phyloP scores from a whole-genome alignment of 1,140 invertebrate species.

The Danaus plexippus region DNA sequence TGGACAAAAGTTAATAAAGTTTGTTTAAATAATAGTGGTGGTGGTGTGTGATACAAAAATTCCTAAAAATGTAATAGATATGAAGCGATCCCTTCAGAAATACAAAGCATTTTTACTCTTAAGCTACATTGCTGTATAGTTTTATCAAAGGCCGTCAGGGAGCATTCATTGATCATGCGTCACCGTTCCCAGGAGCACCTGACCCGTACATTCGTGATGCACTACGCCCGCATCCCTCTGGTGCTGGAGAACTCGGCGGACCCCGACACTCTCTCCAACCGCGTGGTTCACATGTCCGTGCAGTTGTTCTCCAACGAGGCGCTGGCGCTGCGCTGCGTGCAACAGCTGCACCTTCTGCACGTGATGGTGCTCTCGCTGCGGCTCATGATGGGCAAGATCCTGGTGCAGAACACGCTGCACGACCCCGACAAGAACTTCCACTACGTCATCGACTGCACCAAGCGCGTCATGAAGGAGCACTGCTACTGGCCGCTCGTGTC shows the following conservation, averaged over 20 bases:
- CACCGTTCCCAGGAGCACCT: slow-evolving; percentile 81
- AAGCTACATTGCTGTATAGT: no score
- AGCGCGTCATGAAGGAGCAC: slow-evolving; percentile 95
- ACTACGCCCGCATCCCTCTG: slow-evolving; percentile 94
- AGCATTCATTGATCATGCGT: not conserved
- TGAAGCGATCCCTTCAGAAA: no score
- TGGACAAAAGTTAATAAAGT: no score
- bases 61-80: no score
- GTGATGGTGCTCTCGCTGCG: slow-evolving; percentile 95
- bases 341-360: slow-evolving; percentile 90
- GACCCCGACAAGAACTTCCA: slow-evolving; percentile 87
- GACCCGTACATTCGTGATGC: slow-evolving; percentile 93
- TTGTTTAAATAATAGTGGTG: no score
- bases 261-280: slow-evolving; percentile 92
- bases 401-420: slow-evolving; percentile 89
- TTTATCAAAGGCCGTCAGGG: no score
- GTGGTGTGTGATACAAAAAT: no score
- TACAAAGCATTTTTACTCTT: no score
- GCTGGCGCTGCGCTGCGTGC: slow-evolving; percentile 90
- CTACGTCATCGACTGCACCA: slow-evolving; percentile 93
- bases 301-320: slow-evolving; percentile 95
- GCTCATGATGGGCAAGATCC: slow-evolving; percentile 93
- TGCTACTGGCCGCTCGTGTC: slow-evolving; percentile 98
- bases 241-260: slow-evolving; percentile 89
- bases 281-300: slow-evolving; percentile 97